Evolutionary conservation across 53 echinoderm and acorn worm species (phyloP).

Genomic region (Temnopleurus reevesii): DNA sequence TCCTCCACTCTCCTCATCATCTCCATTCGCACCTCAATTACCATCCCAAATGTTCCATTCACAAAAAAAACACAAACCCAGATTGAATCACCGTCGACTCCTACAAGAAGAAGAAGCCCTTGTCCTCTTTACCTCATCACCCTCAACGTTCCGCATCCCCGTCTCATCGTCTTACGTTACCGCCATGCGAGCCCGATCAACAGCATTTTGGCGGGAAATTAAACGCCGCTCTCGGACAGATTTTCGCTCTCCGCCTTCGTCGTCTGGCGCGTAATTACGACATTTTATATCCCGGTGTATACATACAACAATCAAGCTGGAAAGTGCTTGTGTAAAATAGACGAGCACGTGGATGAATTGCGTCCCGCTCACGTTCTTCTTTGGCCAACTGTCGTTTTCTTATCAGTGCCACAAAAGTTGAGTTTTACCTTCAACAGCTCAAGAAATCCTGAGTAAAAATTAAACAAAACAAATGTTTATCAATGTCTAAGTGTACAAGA

Average conservation of each 20-base stretch:
- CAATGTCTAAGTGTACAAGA: too few species aligned
- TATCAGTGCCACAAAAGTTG: conserved; percentile 19
- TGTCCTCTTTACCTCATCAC: conserved; percentile 15
- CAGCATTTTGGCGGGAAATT: conserved; percentile 46
- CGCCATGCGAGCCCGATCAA: conserved; percentile 54
- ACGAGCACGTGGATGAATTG: conserved; percentile 20
- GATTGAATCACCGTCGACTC: conserved; percentile 12
- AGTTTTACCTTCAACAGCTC: background rate
- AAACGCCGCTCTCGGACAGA: conserved; percentile 51
- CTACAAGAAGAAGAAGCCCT: background rate
- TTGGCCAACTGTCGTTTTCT: conserved; percentile 50
- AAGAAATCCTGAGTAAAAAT: background rate
- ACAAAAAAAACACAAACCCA: conserved; percentile 29
- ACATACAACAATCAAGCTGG: conserved; percentile 21
- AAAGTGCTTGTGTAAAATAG: background rate
- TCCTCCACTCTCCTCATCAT: conserved; percentile 28
- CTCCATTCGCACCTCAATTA: conserved; percentile 39
- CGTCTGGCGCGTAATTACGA: conserved; percentile 21
- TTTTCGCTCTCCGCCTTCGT: conserved; percentile 35
- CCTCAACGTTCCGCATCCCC: conserved; percentile 4
- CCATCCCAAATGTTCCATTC: conserved; percentile 41
- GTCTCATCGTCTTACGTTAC: conserved; percentile 38
- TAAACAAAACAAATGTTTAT: background rate
- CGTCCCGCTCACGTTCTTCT: conserved; percentile 26
- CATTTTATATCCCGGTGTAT: conserved; percentile 46